Conservation (phyloP, 2,888 invertebrate species). For the Pachliopta kotzebuea region DNA sequence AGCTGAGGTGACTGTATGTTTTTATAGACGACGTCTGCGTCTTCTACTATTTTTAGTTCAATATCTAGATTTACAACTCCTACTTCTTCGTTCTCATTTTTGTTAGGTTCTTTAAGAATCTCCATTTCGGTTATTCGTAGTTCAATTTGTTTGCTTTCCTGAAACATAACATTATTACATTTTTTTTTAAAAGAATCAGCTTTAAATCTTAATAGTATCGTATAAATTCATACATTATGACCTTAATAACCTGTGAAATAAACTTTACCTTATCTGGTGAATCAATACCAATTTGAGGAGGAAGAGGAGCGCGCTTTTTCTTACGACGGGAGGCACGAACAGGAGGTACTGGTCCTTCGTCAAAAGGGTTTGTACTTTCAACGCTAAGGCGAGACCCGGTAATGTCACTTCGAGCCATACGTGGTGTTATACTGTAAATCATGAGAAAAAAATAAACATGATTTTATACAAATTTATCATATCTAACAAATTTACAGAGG, state of each 20-base stretch:
- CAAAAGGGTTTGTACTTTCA: conserved; percentile 82
- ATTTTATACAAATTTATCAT: too few species aligned
- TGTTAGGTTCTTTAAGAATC: conserved; percentile 42
- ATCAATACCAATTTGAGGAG: conserved; percentile 58
- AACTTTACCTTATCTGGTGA: conserved; percentile 50
- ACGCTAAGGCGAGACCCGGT: conserved; percentile 80
- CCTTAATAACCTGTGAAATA: neutral
- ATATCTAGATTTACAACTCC: conserved; percentile 63
- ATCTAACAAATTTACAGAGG: too few species aligned
- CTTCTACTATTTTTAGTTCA: conserved; percentile 75
- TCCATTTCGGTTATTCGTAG: conserved; percentile 49
- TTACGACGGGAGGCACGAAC: conserved; percentile 80
- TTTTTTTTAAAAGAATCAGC: too few species aligned
- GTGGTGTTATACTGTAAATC: conserved; percentile 58
- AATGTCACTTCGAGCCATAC: conserved; percentile 70
- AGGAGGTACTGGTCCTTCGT: conserved; percentile 69
- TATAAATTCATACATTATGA: neutral
- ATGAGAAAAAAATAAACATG: neutral
- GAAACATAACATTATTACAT: conserved; percentile 2
- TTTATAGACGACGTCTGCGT: conserved; percentile 52
- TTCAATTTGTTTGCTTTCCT: conserved; percentile 46
- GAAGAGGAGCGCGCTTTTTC: conserved; percentile 83
- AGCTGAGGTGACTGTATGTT: conserved; percentile 25
- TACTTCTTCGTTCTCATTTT: conserved; percentile 53
- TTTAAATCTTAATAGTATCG: too few species aligned